phyloP scores from a whole-genome alignment of 2,113 vertebrate genomes.

The Nanorana parkeri region DNA sequence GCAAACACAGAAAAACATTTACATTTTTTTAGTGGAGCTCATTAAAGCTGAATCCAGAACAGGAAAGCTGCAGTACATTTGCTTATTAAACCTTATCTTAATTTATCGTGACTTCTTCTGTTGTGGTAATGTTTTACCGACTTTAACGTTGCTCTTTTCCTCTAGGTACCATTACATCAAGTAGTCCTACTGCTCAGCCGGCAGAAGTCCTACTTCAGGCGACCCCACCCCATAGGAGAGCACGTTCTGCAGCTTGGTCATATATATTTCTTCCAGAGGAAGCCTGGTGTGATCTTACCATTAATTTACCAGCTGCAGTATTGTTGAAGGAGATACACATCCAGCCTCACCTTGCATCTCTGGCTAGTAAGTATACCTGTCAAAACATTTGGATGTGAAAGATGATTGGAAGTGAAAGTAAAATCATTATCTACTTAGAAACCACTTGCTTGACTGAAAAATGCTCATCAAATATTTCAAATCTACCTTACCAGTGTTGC shows the following conservation, averaged over 20 bases:
- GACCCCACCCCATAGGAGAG: slow-evolving; percentile 92
- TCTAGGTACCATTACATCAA: slow-evolving; percentile 96
- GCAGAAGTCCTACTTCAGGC: slow-evolving; percentile 96
- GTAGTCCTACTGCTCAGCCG: slow-evolving; percentile 96
- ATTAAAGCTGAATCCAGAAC: too few species aligned
- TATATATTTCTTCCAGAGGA: slow-evolving; percentile 98
- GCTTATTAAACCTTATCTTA: too few species aligned
- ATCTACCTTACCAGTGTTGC: too few species aligned
- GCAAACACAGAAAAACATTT: too few species aligned
- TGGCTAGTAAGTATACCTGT: slow-evolving; percentile 84
- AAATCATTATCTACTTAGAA: too few species aligned
- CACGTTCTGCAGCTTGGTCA: slow-evolving; percentile 96
- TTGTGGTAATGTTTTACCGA: neutral
- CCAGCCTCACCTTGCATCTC: slow-evolving; percentile 95
- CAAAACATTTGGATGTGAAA: too few species aligned
- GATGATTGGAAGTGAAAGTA: too few species aligned
- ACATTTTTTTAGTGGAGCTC: too few species aligned
- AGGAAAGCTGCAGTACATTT: too few species aligned
- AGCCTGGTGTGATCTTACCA: slow-evolving; percentile 98
- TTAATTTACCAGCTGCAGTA: slow-evolving; percentile 95
- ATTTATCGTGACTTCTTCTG: neutral
- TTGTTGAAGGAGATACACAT: slow-evolving; percentile 97
- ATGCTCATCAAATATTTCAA: too few species aligned
- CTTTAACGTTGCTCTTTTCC: neutral
- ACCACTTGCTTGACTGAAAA: neutral